These are phyloP conservation scores for Lycocerus yunnanus DNA, from an alignment of 2,888 invertebrate species.

Conservation along the genomic window DNA sequence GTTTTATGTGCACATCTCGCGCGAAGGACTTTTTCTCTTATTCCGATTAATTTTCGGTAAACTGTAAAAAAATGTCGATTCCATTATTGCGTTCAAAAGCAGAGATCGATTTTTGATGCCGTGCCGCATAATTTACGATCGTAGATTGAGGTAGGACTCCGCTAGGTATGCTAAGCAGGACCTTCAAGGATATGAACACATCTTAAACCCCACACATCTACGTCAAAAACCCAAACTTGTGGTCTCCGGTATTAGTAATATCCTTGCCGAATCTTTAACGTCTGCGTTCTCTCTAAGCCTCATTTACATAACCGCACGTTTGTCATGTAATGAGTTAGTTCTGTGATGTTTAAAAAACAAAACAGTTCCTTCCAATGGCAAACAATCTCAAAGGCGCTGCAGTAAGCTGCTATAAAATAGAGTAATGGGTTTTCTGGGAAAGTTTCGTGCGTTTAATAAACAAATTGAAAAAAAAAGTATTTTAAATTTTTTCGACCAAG, in stretches of 20 bases:
- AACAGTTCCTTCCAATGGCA: conserved; percentile 5
- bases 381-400: conserved; percentile 25
- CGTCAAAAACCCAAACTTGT: conserved; percentile 17
- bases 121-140: conserved; percentile 26
- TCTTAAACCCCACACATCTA: conserved; percentile 29
- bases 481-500: background rate
- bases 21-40: background rate
- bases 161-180: conserved; percentile 37
- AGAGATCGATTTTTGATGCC: conserved; percentile 26
- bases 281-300: conserved; percentile 21
- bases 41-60: conserved; percentile 11
- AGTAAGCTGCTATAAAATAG: conserved; percentile 41
- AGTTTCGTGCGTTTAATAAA: conserved; percentile 47
- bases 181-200: conserved; percentile 36
- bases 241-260: conserved; percentile 25
- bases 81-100: conserved; percentile 5
- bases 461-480: conserved; percentile 10
- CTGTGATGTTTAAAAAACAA: background rate
- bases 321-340: conserved; percentile 27
- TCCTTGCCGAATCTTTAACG: conserved; percentile 24
- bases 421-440: conserved; percentile 52
- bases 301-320: conserved; percentile 30
- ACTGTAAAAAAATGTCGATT: conserved; percentile 1
- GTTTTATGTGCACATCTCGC: conserved; percentile 21
- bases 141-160: conserved; percentile 29